Evolutionary conservation across 2,113 vertebrate species (phyloP).

Genomic region (Mesembrinibis cayennensis): DNA sequence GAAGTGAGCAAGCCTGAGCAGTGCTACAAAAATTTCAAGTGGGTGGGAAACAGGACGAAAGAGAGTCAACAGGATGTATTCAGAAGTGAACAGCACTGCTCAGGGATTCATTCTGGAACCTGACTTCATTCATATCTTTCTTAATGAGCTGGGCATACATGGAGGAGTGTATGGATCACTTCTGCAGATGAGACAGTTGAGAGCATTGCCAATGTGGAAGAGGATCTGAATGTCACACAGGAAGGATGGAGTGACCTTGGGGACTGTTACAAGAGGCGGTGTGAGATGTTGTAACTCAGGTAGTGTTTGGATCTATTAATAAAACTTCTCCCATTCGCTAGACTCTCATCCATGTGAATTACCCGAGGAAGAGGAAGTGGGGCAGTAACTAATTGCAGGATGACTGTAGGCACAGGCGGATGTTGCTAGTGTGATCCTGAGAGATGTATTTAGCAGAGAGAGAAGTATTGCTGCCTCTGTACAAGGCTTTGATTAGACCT

Average conservation of each 20-base stretch:
- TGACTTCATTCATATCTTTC: background rate
- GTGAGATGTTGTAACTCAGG: background rate
- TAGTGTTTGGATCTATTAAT: background rate
- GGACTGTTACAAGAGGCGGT: background rate
- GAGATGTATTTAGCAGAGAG: conserved; percentile 9
- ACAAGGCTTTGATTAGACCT: background rate
- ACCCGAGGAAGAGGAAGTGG: conserved; percentile 18
- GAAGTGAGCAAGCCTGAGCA: background rate
- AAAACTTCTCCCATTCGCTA: background rate
- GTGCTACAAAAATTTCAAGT: background rate
- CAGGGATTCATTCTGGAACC: background rate
- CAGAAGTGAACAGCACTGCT: background rate
- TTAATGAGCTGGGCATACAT: background rate
- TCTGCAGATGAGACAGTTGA: background rate
- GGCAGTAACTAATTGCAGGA: background rate
- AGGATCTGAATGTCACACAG: background rate
- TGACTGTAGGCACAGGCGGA: background rate
- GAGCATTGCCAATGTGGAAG: background rate
- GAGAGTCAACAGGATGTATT: background rate
- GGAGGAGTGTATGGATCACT: background rate
- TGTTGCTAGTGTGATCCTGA: background rate
- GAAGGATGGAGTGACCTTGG: background rate
- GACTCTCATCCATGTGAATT: background rate
- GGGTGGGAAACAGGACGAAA: background rate
- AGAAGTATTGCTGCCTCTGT: background rate